These are phyloP conservation scores for Parthenolecanium corni DNA, from an alignment of 2,888 invertebrate species.

Conservation along the genomic window DNA sequence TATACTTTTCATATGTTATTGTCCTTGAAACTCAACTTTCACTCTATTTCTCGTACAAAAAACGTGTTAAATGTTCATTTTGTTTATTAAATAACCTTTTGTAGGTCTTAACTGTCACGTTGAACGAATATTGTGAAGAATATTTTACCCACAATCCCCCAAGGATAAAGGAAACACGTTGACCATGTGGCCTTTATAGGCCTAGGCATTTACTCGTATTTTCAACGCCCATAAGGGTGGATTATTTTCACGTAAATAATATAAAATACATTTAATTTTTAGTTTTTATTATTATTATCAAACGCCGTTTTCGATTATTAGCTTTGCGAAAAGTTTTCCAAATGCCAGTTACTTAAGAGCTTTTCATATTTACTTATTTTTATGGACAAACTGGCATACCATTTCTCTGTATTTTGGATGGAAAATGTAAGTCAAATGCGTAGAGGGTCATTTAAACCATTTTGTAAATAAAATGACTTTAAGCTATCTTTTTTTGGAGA, in stretches of 20 bases:
- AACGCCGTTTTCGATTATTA: background rate
- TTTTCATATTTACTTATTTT: background rate
- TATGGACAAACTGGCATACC: too few species aligned
- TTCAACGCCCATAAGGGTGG: constrained; percentile 14
- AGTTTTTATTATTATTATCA: background rate
- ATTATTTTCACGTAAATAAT: constrained; percentile 5
- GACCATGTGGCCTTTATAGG: constrained; percentile 30
- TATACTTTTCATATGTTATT: too few species aligned
- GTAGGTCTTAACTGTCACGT: background rate
- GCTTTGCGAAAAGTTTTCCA: constrained; percentile 1
- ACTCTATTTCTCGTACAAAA: too few species aligned
- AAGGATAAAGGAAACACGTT: constrained; percentile 13
- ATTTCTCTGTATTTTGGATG: too few species aligned
- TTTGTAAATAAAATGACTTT: too few species aligned
- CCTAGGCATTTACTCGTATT: constrained; percentile 16
- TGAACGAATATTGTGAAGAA: background rate
- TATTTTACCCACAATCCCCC: constrained; percentile 2
- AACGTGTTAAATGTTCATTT: too few species aligned
- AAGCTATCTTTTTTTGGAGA: too few species aligned
- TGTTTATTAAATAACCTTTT: background rate
- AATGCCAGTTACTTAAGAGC: background rate
- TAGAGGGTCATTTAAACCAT: too few species aligned
- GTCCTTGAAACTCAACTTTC: too few species aligned
- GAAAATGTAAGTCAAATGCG: too few species aligned
- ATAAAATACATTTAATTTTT: too few species aligned